Evolutionary conservation across 2,797 vertebrate genomes (phyloP), one percentile per base, ranked within the genome.

Genomic region (Harpagifer antarcticus): DNA sequence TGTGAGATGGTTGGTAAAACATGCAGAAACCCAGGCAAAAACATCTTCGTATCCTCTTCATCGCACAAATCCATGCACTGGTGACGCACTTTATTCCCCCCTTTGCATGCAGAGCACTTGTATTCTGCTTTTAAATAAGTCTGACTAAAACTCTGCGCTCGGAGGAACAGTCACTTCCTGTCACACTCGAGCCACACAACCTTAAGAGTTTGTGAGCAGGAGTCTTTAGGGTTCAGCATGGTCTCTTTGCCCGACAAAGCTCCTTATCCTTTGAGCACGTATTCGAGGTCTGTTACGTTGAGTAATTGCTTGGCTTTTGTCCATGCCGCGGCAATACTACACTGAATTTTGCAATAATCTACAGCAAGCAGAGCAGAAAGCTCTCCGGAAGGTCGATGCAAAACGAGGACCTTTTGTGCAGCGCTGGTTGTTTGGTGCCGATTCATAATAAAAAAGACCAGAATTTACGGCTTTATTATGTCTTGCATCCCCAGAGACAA

Each of bases 121-220:
- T 27, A 27, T 27, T 27, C 27, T 37, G 33, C 33, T 37, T 27
- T 37, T 37, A 2, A 37, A 37, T 37, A 6, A 7, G 86, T 89
- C 89, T 72, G 88, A 83, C 79, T 89, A 92, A 93, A 93, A 93
- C 93, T 92, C 93, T 92, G 92, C 92, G 84, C 91, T 66, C 61
- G 63, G 83, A 92, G 87, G 84, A 92, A 86, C 85, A 69, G 45
- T 84, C 82, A 74, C 77, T 83, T 87, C 74, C 80, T 40, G 23
- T 58, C 55, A 66, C 76, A 54, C 76, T 79, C 50, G 72, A 64
- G 77, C 55, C 55, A 42, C 76, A 55, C 79, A 70, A 56, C 62
- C 67, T 56, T 37, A 10, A 17, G 44, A 53, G 82, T 68, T 68
- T 74, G 78, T 64, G 52, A 68, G 57, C 42, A 57, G 66, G 55